phyloP scores from a whole-genome alignment of 2,888 invertebrate genomes.

The Colostygia pectinataria region DNA sequence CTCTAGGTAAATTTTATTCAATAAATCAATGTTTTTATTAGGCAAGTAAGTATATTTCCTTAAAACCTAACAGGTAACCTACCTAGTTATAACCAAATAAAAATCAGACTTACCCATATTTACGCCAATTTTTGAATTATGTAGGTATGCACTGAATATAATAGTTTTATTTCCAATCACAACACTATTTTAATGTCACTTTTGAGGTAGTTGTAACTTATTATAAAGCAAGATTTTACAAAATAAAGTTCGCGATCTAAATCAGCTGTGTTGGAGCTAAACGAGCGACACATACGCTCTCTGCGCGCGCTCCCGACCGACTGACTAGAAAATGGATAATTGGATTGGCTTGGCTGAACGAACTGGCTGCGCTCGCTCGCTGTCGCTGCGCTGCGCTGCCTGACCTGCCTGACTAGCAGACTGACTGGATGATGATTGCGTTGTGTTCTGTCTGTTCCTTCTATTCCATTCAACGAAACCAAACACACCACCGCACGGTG shows the following conservation, averaged over 20 bases:
- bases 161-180: conserved; percentile 41
- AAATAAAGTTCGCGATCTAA: conserved; percentile 61
- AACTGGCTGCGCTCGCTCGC: no score
- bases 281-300: conserved; percentile 48
- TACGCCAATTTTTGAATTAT: conserved; percentile 39
- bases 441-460: conserved; percentile 40
- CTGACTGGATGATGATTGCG: no score
- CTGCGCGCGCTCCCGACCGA: conserved; percentile 58
- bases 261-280: conserved; percentile 55
- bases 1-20: no score
- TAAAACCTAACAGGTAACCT: no score
- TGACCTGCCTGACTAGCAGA: no score
- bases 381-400: no score
- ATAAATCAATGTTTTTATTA: no score
- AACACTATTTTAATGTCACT: conserved; percentile 47
- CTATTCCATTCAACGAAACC: no score
- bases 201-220: conserved; percentile 30
- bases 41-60: no score
- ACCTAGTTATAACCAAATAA: no score
- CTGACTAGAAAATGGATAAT: conserved; percentile 49
- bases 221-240: conserved; percentile 47
- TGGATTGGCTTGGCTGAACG: conserved; percentile 31
- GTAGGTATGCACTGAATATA: conserved; percentile 45
- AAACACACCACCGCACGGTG: no score
- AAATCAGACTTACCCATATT: conserved; percentile 58